A percentile compares a stretch with the other conserved stretches of the same genome.
Conservation (phyloP, 2,888 invertebrate species). For the Chrysomela aeneicollis region DNA sequence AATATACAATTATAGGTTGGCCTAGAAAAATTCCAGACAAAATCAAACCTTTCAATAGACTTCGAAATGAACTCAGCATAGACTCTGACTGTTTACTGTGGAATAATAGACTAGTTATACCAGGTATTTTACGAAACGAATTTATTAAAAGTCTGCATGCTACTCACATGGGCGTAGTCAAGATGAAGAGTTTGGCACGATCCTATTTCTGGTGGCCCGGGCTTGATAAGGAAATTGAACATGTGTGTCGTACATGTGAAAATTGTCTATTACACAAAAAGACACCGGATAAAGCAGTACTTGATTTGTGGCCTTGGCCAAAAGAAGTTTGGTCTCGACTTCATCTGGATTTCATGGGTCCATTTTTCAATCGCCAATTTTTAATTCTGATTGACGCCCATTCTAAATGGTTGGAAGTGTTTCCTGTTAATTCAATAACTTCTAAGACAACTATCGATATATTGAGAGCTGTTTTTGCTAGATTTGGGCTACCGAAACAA, state of each 20-base stretch:
- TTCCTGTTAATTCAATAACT: no score
- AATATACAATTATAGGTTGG: constrained; percentile 6
- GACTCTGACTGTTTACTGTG: constrained; percentile 37
- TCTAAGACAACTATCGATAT: no score
- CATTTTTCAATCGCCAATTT: constrained; percentile 28
- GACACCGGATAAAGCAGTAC: constrained; percentile 18
- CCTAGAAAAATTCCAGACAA: constrained; percentile 9
- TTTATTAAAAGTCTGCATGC: constrained; percentile 43
- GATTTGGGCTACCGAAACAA: constrained; percentile 36
- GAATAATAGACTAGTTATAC: constrained; percentile 45
- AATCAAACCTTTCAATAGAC: constrained; percentile 22
- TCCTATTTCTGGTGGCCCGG: no score
- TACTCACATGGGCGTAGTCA: constrained; percentile 44
- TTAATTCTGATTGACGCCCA: constrained; percentile 38
- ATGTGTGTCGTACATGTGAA: constrained; percentile 33
- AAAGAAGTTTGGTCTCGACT: no score
- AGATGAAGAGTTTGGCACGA: no score
- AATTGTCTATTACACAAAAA: no score
- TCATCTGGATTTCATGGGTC: constrained; percentile 42
- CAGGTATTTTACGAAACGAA: constrained; percentile 31
- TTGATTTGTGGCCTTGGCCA: constrained; percentile 13
- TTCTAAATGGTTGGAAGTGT: constrained; percentile 43
- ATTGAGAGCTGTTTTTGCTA: no score
- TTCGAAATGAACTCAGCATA: constrained; percentile 31
- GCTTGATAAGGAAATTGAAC: no score